Percentiles rank a stretch among this genome's conserved stretches.
phyloP scores from a whole-genome alignment of 2,888 invertebrate genomes.

The Drosophila kambysellisi region DNA sequence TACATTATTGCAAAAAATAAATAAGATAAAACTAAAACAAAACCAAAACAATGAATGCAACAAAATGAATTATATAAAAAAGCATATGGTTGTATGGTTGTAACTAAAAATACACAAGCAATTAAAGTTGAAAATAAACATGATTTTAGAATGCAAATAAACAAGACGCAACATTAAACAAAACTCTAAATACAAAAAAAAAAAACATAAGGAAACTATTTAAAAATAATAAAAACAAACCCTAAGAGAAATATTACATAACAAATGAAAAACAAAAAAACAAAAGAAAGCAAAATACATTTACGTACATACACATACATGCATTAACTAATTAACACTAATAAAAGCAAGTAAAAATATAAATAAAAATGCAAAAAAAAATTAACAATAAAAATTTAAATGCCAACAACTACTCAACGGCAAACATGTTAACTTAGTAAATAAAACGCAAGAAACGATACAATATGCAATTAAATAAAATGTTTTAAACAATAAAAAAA shows the following conservation, averaged over 20 bases:
- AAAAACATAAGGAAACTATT: slow-evolving; percentile 12
- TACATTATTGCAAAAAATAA: slow-evolving; percentile 13
- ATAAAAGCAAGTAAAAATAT: slow-evolving; percentile 32
- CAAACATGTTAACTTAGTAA: slow-evolving; percentile 72
- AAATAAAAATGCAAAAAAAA: slow-evolving; percentile 26
- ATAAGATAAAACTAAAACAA: slow-evolving; percentile 10
- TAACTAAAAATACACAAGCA: slow-evolving; percentile 22
- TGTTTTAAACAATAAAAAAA: slow-evolving; percentile 64
- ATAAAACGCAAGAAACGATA: slow-evolving; percentile 57
- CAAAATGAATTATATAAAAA: slow-evolving; percentile 34
- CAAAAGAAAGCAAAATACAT: slow-evolving; percentile 31
- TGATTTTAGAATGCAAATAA: slow-evolving; percentile 19
- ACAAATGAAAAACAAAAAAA: slow-evolving; percentile 16
- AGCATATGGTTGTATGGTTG: slow-evolving; percentile 58
- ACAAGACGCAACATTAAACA: slow-evolving; percentile 16
- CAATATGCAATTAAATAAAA: slow-evolving; percentile 69
- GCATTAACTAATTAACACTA: slow-evolving; percentile 45
- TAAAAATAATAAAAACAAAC: slow-evolving; percentile 32
- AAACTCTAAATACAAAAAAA: slow-evolving; percentile 13
- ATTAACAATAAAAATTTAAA: slow-evolving; percentile 50
- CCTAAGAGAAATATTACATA: slow-evolving; percentile 13
- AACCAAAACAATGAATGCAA: slow-evolving; percentile 5
- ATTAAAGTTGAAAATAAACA: slow-evolving; percentile 20
- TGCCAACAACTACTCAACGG: slow-evolving; percentile 64
- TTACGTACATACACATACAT: slow-evolving; percentile 35